Evolutionary conservation across 2,113 vertebrate species (phyloP).

Genomic region (Mola mola): DNA sequence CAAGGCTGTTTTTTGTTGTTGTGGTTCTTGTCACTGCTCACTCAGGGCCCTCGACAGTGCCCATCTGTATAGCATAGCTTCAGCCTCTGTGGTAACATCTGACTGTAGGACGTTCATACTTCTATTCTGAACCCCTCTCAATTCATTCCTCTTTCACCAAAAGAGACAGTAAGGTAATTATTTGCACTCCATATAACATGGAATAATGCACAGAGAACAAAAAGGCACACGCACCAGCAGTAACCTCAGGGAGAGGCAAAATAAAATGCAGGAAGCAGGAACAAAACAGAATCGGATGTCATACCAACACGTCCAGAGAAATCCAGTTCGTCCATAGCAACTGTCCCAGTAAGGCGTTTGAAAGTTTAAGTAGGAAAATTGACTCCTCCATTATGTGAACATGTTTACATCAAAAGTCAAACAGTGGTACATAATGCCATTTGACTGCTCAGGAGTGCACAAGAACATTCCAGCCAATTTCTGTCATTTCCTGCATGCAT

Average conservation of each 20-base stretch:
- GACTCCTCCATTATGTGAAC: background rate
- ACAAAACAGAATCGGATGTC: background rate
- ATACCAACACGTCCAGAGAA: background rate
- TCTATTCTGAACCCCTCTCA: constrained; percentile 1
- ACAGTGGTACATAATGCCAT: constrained; percentile 28
- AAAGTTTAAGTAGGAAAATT: background rate
- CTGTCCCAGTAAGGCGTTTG: background rate
- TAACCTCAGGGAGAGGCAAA: background rate
- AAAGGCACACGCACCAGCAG: constrained; percentile 14
- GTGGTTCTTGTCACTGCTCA: constrained; percentile 28
- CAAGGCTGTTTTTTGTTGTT: constrained; percentile 45
- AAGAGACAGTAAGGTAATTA: constrained; percentile 15
- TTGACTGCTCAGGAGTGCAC: constrained; percentile 46
- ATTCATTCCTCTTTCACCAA: constrained; percentile 12
- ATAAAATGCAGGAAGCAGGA: background rate
- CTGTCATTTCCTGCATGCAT: constrained; percentile 61
- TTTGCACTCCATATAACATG: constrained; percentile 1
- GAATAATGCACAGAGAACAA: constrained; percentile 3
- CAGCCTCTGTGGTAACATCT: constrained; percentile 6
- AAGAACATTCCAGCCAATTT: constrained; percentile 44
- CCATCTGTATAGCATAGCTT: constrained; percentile 16
- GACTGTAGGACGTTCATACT: background rate
- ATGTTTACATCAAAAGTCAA: constrained; percentile 25
- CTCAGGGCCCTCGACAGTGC: constrained; percentile 7
- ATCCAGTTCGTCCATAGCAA: background rate